phyloP scores from a whole-genome alignment of 2,888 invertebrate species.

The Chouioia cunea region DNA sequence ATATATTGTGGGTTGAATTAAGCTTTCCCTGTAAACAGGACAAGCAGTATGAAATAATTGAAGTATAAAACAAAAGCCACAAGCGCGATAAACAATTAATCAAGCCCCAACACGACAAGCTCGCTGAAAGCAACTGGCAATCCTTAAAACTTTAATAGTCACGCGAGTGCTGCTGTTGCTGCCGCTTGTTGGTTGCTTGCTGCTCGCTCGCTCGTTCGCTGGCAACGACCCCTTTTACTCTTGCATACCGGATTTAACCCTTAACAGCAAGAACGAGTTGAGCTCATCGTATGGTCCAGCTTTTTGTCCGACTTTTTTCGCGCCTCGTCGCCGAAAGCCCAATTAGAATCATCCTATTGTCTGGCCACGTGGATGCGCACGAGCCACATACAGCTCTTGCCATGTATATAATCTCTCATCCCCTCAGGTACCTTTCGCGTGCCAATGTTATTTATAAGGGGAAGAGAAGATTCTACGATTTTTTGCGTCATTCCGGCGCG shows the following conservation, averaged over 20 bases:
- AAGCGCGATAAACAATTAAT: constrained; percentile 30
- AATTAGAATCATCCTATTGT: constrained; percentile 68
- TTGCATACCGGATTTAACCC: constrained; percentile 52
- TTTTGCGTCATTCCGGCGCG: too few relatives aligned
- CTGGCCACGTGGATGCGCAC: constrained; percentile 66
- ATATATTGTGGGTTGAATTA: too few relatives aligned
- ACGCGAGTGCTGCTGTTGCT: constrained; percentile 23
- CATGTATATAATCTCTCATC: neutral
- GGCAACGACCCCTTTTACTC: constrained; percentile 6
- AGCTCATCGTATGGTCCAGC: constrained; percentile 11
- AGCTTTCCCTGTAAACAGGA: too few relatives aligned
- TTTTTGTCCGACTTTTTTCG: constrained; percentile 61
- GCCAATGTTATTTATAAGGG: neutral
- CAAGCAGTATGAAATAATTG: too few relatives aligned
- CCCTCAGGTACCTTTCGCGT: constrained; percentile 8
- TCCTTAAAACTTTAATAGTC: constrained; percentile 37
- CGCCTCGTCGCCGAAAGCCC: constrained; percentile 61
- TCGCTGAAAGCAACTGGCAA: constrained; percentile 25
- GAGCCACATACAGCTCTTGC: constrained; percentile 54
- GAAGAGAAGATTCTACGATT: too few relatives aligned
- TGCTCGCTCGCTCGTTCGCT: neutral
- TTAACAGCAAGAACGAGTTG: constrained; percentile 50
- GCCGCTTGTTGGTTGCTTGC: neutral
- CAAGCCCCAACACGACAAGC: constrained; percentile 14
- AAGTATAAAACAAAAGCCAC: constrained; percentile 12